Base-by-base conservation (phyloP, 2,113 vertebrate genomes). In the Gobiocypris rarus region DNA sequence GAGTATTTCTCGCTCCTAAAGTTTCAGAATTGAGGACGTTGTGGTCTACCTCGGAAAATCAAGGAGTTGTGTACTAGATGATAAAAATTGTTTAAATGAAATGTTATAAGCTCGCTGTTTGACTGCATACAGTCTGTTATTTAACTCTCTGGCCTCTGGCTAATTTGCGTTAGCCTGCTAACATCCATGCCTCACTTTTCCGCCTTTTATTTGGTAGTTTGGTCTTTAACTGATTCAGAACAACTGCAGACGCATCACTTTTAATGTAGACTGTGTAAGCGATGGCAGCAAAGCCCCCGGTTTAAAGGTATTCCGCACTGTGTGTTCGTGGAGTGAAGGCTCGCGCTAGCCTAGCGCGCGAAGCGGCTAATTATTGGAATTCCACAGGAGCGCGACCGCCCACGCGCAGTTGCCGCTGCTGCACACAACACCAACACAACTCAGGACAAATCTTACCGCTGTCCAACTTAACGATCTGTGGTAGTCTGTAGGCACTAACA, bases 401-500 rank as follows among this genome's bases (percentile, higher is more conserved):
- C 86, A 85, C 88, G 83, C 86, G 78, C 83, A 65, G 31, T 28
- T 26, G 56, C 56, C 13, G 58, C 74, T 7, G 28, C 50, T 3
- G 15, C 80, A 61, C 79, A 31, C 38, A 69, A 50, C 34, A 38
- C 13, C 6, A 84, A 43, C 11, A 81, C 79, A 50, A 31, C 24
- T 19, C 24, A 4, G 24, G 34, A 61, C 15, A 54, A 90, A 83
- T 90, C 96, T 94, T 85, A 96, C 96, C 96, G 88, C 91, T 93
- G 83, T 97, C 95, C 93, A 96, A 94, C 89, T 93, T 94, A 89
- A 94, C 97, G 87, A 99, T 95, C 89, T 98, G 97, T 9, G 97
- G 97, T 89, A 98, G 91, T 75, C 96, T 95, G 87, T 98, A 97
- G 24, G 95, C 92, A 90, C 96, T 96, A 92, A 99, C 95, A 43